Conservation (phyloP, 2,888 invertebrate species). For the Lepas anatifera region DNA sequence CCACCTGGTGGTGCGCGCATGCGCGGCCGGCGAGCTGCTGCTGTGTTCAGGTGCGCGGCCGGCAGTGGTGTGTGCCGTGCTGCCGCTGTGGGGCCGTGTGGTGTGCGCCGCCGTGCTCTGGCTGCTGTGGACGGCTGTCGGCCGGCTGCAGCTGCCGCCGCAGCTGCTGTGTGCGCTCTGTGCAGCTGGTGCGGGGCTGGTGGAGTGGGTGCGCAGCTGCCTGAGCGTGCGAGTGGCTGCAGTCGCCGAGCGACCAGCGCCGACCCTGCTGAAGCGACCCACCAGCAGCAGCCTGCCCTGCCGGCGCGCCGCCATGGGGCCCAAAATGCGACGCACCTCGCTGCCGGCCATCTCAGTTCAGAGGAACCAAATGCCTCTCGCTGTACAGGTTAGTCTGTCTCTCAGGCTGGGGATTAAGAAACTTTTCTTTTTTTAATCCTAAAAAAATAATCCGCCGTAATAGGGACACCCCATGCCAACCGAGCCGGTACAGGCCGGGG, state of each 20-base stretch:
- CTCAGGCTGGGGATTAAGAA: neutral
- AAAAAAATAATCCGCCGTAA: too few relatives aligned
- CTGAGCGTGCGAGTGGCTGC: neutral
- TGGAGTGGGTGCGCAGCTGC: neutral
- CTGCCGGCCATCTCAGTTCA: slow-evolving; percentile 31
- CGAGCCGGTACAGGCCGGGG: too few relatives aligned
- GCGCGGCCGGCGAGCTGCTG: slow-evolving; percentile 2
- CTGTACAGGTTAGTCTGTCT: neutral
- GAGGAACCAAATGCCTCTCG: slow-evolving; percentile 12
- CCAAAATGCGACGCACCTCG: slow-evolving; percentile 33
- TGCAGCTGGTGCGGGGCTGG: neutral
- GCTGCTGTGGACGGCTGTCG: slow-evolving; percentile 33
- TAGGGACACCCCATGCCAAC: too few relatives aligned
- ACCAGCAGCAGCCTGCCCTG: slow-evolving; percentile 24
- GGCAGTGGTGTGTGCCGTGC: neutral
- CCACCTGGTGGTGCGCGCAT: slow-evolving; percentile 7
- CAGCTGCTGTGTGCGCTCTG: slow-evolving; percentile 15
- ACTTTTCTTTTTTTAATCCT: too few relatives aligned
- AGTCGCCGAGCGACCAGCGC: neutral
- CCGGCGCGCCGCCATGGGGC: slow-evolving; percentile 26
- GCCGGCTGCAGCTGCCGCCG: slow-evolving; percentile 31
- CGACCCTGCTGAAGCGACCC: neutral
- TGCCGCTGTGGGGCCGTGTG: slow-evolving; percentile 7
- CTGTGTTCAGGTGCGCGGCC: neutral
- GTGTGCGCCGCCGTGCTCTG: slow-evolving; percentile 29